Percentiles rank a stretch among this genome's conserved stretches.
phyloP scores from a whole-genome alignment of 2,888 invertebrate species.

The Nomada flava region DNA sequence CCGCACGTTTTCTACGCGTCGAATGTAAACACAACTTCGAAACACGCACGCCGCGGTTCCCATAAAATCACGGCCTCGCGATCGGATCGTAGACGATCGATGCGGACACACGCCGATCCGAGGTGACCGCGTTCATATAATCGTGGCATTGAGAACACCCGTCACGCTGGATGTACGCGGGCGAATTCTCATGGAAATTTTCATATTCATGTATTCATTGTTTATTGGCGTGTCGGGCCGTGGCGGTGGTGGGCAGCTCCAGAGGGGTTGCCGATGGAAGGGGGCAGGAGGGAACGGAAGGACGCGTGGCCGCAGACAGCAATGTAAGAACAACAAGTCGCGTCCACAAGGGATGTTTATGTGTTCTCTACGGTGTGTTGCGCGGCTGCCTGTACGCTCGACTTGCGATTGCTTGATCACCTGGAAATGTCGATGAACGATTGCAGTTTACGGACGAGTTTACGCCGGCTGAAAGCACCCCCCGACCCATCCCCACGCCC shows the following conservation, averaged over 20 bases:
- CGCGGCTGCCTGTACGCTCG: conserved; percentile 54
- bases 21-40: background rate
- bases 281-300: background rate
- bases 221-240: conserved; percentile 72
- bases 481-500: background rate
- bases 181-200: conserved; percentile 75
- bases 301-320: conserved; percentile 54
- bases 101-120: background rate
- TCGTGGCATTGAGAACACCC: conserved; percentile 33
- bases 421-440: conserved; percentile 62
- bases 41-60: background rate
- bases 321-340: conserved; percentile 71
- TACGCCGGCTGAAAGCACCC: conserved; percentile 41
- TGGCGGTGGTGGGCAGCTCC: conserved; percentile 23
- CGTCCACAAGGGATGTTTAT: conserved; percentile 39
- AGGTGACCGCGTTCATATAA: conserved; percentile 34
- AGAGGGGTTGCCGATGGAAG: background rate
- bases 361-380: conserved; percentile 13
- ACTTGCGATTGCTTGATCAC: conserved; percentile 73
- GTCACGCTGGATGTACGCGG: conserved; percentile 42
- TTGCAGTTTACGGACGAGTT: conserved; percentile 58
- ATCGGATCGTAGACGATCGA: conserved; percentile 33
- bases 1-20: background rate
- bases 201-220: conserved; percentile 81
- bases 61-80: background rate